Base-by-base conservation (phyloP, 2,797 vertebrate genomes). In the Eulemur albifrons region DNA sequence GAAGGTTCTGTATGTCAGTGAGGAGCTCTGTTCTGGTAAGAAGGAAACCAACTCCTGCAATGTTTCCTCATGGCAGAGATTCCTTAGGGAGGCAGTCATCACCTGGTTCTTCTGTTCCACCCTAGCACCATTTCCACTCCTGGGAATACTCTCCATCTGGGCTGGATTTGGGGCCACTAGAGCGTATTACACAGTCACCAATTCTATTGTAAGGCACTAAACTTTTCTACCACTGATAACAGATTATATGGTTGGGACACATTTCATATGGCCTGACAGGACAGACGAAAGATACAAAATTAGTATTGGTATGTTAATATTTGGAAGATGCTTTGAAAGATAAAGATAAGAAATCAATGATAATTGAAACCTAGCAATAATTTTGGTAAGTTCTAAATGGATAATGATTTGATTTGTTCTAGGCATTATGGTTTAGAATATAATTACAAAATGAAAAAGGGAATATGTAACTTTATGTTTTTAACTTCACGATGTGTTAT, bases 41-140 rank as follows among this genome's bases (percentile, higher is more conserved):
- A 97, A 96, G 84, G 95, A 94, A 77, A 72, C 43, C 25, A 82
- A 3, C 59, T 91, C 48, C 18, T 43, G 82, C 50, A 82, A 72
- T 23, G 91, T 96, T 98, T 96, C 97, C 92, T 92, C 67, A 23
- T 97, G 98, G 96, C 93, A 98, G 70, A 63, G 76, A 97, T 98
- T 98, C 97, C 96, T 97, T 40, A 97, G 87, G 94, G 96, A 95
- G 69, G 86, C 70, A 87, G 14, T 98, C 92, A 98, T 94, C 96
- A 94, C 76, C 91, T 54, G 85, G 91, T 95, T 95, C 94, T 65
- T 95, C 75, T 90, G 83, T 91, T 0, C 5, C 89, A 48, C 95
- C 87, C 96, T 80, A 38, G 17, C 18, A n/a, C 43, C 13, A 54
- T 82, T 90, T 97, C 93, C 61, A 94, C 45, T 93, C 93, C 45